phyloP scores from a whole-genome alignment of 2,113 vertebrate species.

The Mastomys natalensis region DNA sequence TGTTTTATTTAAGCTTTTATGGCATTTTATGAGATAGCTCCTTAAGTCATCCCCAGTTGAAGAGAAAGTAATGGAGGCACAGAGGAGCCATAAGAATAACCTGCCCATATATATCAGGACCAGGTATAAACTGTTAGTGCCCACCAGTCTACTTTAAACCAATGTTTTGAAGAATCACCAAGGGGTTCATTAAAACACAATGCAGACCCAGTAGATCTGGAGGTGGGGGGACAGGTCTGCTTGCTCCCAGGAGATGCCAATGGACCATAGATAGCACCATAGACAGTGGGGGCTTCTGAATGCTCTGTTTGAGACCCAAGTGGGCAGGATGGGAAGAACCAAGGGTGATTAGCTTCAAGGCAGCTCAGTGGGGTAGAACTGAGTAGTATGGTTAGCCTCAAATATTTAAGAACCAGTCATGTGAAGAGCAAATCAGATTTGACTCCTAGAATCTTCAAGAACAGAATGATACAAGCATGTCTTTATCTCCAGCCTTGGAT shows the following conservation, averaged over 20 bases:
- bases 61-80: conserved; percentile 33
- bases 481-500: not conserved
- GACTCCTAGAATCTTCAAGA: not conserved
- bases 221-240: not conserved
- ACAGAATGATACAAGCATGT: not conserved
- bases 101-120: not conserved
- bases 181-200: not conserved
- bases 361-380: not conserved
- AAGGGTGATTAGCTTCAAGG: not conserved
- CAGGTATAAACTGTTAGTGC: not conserved
- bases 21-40: not conserved
- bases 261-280: too few relatives aligned
- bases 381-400: not conserved
- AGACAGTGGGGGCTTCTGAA: not conserved
- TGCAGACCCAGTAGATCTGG: not conserved
- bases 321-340: not conserved
- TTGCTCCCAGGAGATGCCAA: not conserved
- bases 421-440: conserved; percentile 8
- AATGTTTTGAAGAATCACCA: fast-evolving
- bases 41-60: not conserved
- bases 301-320: not conserved
- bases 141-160: not conserved
- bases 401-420: not conserved
- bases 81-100: not conserved
- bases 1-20: not conserved